Base-by-base conservation (phyloP, 2,888 invertebrate genomes). In the Lydus trimaculatus region DNA sequence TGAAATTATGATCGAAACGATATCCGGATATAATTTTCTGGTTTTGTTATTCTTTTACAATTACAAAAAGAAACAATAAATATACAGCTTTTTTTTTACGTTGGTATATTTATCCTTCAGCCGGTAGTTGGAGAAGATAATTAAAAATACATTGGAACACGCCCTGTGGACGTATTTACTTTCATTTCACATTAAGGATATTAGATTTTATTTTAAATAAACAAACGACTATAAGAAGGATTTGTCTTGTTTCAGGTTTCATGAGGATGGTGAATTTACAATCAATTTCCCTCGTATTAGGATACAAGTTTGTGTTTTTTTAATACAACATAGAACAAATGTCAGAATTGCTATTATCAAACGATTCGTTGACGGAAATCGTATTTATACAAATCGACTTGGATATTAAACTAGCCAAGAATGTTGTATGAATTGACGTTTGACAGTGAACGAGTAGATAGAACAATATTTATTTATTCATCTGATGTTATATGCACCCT, bases 181-280 rank as follows among this genome's bases (percentile, higher is more conserved):
- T 56, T 56, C 56, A 56, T 56, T 56, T 56, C 25, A 15, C 56
- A 56, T 56, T 56, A 56, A 56, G 56, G 56, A 56, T 56, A 25
- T 56, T 25, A 56, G 56, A 56, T 56, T 56, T 25, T 25, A 56
- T 25, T 56, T 25, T 56, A 56, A 15, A 56, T 25, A 25, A 25
- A 56, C 11, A 52, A 3, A 17, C 48, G 2, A 23, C 17, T 43
- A 48, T 9, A n/a, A 52, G 25, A 4, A 5, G 56, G 13, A 15
- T 25, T 56, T 56, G 25, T 56, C 25, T 56, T 56, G 56, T 56
- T 20, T 56, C 56, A 25, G 6, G 56, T 56, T 56, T 56, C 56
- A 56, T 56, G 25, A 23, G 56, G 56, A 56, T 56, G n/a, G 56
- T 56, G 15, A 56, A 25, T 56, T 56, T 23, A 48, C 11, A 20